Conservation (phyloP, 1,140 invertebrate species). For the Dendroctonus ponderosae region DNA sequence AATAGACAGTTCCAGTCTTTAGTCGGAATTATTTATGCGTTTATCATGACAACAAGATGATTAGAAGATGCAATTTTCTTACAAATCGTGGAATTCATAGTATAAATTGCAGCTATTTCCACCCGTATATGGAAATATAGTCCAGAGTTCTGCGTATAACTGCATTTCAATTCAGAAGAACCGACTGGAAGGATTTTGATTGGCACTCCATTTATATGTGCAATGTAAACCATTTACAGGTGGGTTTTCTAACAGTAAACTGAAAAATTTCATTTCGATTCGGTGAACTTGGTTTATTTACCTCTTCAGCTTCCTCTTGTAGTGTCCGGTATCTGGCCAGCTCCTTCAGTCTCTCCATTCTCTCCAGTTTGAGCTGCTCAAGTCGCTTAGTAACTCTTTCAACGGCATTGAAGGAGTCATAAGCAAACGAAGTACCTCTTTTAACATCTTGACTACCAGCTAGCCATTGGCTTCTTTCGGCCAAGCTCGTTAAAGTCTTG, state of each 20-base stretch:
- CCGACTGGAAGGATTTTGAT: no score
- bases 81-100: neutral
- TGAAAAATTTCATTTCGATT: no score
- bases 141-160: no score
- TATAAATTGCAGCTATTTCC: neutral
- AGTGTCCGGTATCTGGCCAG: conserved; percentile 55
- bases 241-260: no score
- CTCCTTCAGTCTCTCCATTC: conserved; percentile 57
- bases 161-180: no score
- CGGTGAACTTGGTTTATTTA: conserved; percentile 40
- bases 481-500: conserved; percentile 52
- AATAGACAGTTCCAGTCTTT: neutral
- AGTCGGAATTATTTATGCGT: conserved; percentile 5
- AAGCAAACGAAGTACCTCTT: conserved; percentile 51
- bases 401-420: conserved; percentile 56
- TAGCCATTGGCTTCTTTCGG: conserved; percentile 53
- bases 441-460: conserved; percentile 50
- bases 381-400: conserved; percentile 56
- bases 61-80: neutral
- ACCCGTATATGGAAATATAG: no score
- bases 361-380: conserved; percentile 56
- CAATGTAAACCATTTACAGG: no score
- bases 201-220: no score
- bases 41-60: conserved; percentile 4
- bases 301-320: conserved; percentile 59